Evolutionary conservation across 37 sponge, comb jelly and placozoan species (phyloP).

Genomic region (Hormiphora californensis): DNA sequence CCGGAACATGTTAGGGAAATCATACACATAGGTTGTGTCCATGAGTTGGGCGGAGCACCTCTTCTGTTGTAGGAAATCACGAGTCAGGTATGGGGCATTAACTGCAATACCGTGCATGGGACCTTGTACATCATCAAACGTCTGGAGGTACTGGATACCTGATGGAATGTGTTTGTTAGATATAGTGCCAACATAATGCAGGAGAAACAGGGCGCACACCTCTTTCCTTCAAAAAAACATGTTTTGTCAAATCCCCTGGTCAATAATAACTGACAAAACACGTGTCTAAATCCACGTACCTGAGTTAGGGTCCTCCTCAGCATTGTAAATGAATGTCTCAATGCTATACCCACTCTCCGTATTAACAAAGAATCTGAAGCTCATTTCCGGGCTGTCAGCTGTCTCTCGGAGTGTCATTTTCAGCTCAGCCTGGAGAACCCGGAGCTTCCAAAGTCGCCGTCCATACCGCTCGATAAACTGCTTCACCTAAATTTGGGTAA

Average conservation of each 20-base stretch:
- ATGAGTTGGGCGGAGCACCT: slow-evolving; percentile 82
- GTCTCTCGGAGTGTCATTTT: slow-evolving; percentile 75
- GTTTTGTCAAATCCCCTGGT: too few species aligned
- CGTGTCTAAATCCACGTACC: too few species aligned
- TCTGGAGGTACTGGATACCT: neutral
- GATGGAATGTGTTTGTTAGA: too few species aligned
- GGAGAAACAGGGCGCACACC: too few species aligned
- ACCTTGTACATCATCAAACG: slow-evolving; percentile 59
- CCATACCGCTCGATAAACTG: slow-evolving; percentile 62
- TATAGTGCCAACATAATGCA: too few species aligned
- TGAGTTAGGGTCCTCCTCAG: slow-evolving; percentile 74
- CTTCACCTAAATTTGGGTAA: slow-evolving; percentile 54
- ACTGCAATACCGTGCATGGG: slow-evolving; percentile 88
- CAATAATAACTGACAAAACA: too few species aligned
- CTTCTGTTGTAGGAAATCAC: slow-evolving; percentile 89
- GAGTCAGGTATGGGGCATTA: slow-evolving; percentile 80
- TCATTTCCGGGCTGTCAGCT: slow-evolving; percentile 55
- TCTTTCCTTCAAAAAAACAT: too few species aligned
- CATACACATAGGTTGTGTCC: slow-evolving; percentile 94
- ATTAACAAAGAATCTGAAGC: slow-evolving; percentile 78
- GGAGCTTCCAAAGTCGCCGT: slow-evolving; percentile 69
- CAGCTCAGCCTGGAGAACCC: slow-evolving; percentile 94
- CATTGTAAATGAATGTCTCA: slow-evolving; percentile 76
- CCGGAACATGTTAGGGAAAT: slow-evolving; percentile 87
- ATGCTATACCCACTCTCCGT: slow-evolving; percentile 77